Evolutionary conservation across 1,140 invertebrate genomes (phyloP).

Genomic region (Pantala flavescens): DNA sequence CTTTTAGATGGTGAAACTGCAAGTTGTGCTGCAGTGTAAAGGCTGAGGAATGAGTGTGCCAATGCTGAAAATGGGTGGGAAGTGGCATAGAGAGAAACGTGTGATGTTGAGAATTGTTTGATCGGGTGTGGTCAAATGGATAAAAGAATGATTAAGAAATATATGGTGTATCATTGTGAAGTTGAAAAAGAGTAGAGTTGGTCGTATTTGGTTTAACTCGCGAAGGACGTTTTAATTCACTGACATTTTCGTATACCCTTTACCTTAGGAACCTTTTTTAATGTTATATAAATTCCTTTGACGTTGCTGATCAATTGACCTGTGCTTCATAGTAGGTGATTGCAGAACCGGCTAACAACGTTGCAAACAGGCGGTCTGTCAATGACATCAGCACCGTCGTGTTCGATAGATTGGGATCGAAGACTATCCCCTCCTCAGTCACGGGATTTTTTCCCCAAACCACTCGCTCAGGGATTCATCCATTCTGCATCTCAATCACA

Average conservation of each 20-base stretch:
- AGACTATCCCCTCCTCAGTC: background rate
- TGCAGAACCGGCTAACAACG: background rate
- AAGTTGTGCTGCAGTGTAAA: background rate
- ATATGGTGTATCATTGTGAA: background rate
- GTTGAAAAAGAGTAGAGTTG: no score
- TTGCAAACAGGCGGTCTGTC: background rate
- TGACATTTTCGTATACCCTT: no score
- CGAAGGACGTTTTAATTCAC: no score
- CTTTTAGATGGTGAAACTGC: background rate
- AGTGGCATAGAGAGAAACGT: background rate
- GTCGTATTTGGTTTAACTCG: no score
- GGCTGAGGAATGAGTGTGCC: background rate
- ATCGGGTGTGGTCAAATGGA: background rate
- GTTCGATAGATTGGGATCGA: conserved; percentile 4
- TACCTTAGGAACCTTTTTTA: no score
- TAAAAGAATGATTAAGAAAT: background rate
- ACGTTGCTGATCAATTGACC: no score
- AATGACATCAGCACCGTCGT: background rate
- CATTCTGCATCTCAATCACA: background rate
- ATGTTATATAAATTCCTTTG: no score
- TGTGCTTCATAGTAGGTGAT: no score
- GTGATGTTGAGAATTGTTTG: background rate
- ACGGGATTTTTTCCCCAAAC: background rate
- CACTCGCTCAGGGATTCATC: background rate
- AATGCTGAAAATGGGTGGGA: background rate